Percentiles rank a stretch among this genome's conserved stretches.
Evolutionary conservation across 2,113 vertebrate genomes (phyloP).

Genomic region (Centropus unirufus): DNA sequence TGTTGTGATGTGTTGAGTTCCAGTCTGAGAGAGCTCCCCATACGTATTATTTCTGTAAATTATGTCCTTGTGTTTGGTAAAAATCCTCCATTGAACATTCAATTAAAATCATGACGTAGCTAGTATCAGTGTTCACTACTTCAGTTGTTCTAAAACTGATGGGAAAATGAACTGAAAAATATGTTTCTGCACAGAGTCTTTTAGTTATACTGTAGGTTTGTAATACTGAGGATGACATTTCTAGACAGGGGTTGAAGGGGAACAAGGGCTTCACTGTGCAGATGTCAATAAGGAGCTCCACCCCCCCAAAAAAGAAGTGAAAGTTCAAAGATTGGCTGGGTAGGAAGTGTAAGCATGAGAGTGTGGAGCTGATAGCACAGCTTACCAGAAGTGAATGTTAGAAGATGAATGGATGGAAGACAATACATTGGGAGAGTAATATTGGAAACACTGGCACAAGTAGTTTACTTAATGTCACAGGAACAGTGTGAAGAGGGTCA

Average conservation of each 20-base stretch:
- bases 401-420: not conserved
- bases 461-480: not conserved
- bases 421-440: not conserved
- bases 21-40: not conserved
- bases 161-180: not conserved
- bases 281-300: not conserved
- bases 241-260: not conserved
- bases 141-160: not conserved
- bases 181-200: not conserved
- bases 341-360: not conserved
- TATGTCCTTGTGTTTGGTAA: not conserved
- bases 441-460: not conserved
- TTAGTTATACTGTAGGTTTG: not conserved
- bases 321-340: not conserved
- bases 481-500: not conserved
- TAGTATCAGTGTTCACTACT: not conserved
- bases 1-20: not conserved
- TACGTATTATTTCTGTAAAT: not conserved
- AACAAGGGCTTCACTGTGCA: not conserved
- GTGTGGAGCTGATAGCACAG: not conserved
- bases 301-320: not conserved
- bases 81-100: rapidly evolving
- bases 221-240: not conserved
- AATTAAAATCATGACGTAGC: rapidly evolving
- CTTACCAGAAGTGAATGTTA: not conserved